Conservation (phyloP, 2,113 vertebrate species). For the Chascanopsetta lugubris region DNA sequence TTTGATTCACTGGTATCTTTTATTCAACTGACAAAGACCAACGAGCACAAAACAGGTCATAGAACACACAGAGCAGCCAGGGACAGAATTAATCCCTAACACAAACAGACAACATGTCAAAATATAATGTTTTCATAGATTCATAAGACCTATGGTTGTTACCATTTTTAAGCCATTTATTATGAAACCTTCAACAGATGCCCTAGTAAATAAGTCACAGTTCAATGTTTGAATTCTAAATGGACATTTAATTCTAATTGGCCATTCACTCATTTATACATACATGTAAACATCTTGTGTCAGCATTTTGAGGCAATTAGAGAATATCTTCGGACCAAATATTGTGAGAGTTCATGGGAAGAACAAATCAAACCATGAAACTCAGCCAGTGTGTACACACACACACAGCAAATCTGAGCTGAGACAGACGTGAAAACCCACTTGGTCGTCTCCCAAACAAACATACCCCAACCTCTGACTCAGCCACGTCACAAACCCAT, state of each 20-base stretch:
- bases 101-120: slow-evolving; percentile 26
- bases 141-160: neutral
- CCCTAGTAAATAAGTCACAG: slow-evolving; percentile 21
- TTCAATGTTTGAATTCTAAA: too few species aligned
- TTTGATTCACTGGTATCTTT: neutral
- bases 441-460: slow-evolving; percentile 36
- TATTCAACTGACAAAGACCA: neutral
- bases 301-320: neutral
- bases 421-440: neutral
- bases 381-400: slow-evolving; percentile 29
- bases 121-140: neutral
- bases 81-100: neutral
- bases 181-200: neutral
- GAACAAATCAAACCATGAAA: slow-evolving; percentile 5
- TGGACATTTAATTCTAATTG: too few species aligned
- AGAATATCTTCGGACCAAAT: slow-evolving; percentile 3
- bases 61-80: slow-evolving; percentile 4
- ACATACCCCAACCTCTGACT: slow-evolving; percentile 33
- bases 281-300: too few species aligned
- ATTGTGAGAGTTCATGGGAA: slow-evolving; percentile 19
- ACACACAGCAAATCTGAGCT: slow-evolving; percentile 16
- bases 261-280: too few species aligned
- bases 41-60: slow-evolving; percentile 19
- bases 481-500: neutral
- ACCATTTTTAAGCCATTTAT: neutral